Base-by-base conservation (phyloP, 2,888 invertebrate species). In the Aporophyla nigra region DNA sequence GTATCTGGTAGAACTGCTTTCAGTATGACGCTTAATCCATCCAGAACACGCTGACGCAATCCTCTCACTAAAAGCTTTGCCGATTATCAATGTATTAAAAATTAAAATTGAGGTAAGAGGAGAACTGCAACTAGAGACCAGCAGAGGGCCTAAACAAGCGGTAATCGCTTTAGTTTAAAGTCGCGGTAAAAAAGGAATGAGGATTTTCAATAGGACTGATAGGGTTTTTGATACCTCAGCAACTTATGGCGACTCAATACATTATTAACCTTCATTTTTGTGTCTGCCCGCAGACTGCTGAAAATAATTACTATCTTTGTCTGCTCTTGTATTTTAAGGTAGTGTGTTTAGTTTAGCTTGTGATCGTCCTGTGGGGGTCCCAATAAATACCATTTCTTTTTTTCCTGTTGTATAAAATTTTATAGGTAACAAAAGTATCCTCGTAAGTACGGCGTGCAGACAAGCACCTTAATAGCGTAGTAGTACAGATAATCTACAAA, bases 401-500 rank as follows among this genome's bases (percentile, higher is more conserved):
- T 5, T 56, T 56, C 5, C 43, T 43, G 7, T 24, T 56, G 24
- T 56, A 6, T 33, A 10, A 9, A 1, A 21, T 10, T 7, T 6
- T 7, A 65, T 12, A 10, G 16, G 14, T 7, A 0, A 16, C 9
- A 16, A 16, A 53, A 54, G 19, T 16, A 59, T 24, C 53, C 16
- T 33, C 33, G 33, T 33, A 33, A n/a, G 43, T 24, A 43, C 16
- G 43, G 51, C 33, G 3, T 33, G 16, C 53, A 49, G 40, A 12
- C 19, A 14, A 49, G 24, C 46, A 70, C 58, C 63, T 74, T 68
- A 46, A 71, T 33, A 76, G 5, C 14, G 46, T 46, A 33, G 46
- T 46, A 33, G 43, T 27, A 59, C 16, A 74, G 75, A 82, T 83
- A 74, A 75, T 80, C 66, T 82, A 80, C 68, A 70, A 72, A 56